phyloP scores from a whole-genome alignment of 2,888 invertebrate species.

The Apantesis nais region DNA sequence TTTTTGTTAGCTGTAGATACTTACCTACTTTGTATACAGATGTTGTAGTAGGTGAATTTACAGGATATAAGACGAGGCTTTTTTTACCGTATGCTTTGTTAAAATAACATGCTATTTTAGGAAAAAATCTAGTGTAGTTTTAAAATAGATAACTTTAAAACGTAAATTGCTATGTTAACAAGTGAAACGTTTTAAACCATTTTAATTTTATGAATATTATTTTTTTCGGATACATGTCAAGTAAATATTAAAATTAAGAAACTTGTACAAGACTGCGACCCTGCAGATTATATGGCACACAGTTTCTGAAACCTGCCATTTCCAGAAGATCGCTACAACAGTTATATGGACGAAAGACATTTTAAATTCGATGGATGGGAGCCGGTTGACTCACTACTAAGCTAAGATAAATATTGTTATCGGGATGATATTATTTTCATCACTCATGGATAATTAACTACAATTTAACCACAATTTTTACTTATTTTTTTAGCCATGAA shows the following conservation, averaged over 20 bases:
- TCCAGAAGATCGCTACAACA: neutral
- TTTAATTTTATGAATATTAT: no score
- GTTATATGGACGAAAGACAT: no score
- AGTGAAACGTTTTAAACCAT: neutral
- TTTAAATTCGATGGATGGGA: no score
- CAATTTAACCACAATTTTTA: no score
- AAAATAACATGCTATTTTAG: slow-evolving; percentile 26
- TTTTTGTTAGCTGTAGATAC: slow-evolving; percentile 52
- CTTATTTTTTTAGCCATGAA: no score
- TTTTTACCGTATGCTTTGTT: slow-evolving; percentile 33
- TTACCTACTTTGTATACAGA: slow-evolving; percentile 36
- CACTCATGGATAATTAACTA: no score
- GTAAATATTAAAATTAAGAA: neutral
- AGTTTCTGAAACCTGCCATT: neutral
- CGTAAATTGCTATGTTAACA: neutral
- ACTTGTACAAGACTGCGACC: neutral
- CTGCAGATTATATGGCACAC: neutral
- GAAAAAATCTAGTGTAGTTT: neutral
- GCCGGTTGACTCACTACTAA: no score
- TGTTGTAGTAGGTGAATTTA: slow-evolving; percentile 41
- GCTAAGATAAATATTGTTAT: no score
- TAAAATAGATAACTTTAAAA: neutral
- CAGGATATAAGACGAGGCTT: slow-evolving; percentile 15
- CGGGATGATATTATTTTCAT: no score
- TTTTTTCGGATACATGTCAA: neutral